Base-by-base conservation (phyloP, 2,113 vertebrate species). In the Nothocercus julius region DNA sequence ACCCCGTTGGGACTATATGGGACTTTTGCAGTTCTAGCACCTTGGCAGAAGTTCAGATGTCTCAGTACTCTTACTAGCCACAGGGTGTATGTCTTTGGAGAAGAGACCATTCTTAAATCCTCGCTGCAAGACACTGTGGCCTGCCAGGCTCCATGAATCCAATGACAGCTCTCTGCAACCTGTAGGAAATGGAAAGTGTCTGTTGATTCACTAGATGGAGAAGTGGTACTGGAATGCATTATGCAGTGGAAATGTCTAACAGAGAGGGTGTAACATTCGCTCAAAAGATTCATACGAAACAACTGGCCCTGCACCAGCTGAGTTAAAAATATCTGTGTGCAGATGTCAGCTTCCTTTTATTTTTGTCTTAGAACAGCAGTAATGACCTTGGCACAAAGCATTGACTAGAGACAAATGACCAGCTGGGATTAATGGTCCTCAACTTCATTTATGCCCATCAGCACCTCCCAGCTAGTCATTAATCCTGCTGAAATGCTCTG, bases 371-470 rank as follows among this genome's bases (percentile, higher is more conserved):
- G 77, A 91, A 85, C 47, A 94, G 51, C 51, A 68, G 62, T 83
- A 77, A 85, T 88, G 95, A 93, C 97, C 96, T 97, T 97, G 90
- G 88, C 92, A 89, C 56, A 93, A 92, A 90, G 36, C 14, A 1
- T 59, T 95, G 82, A 95, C 87, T 93, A 40, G 87, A 97, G 95
- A 94, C 76, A 92, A 96, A 95, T 96, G 96, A 87, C 95, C 95
- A 94, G 84, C 92, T 97, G 95, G 95, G 90, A 95, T 96, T 97
- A 97, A 97, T 93, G 82, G 90, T 80, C 95, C 90, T 94, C 93
- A 83, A 93, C 92, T 95, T 90, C 90, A 96, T 91, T 96, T 92
- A 79, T 86, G 90, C 82, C 95, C 96, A 96, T 95, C 93, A 95
- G 92, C 1, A 3, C 84, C 92, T 96, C 93, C 95, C 94, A 96